A percentile compares a stretch with the other conserved stretches of the same genome.
These are phyloP conservation scores for Latrodectus elegans DNA, from an alignment of 2,888 invertebrate species.

Conservation along the genomic window DNA sequence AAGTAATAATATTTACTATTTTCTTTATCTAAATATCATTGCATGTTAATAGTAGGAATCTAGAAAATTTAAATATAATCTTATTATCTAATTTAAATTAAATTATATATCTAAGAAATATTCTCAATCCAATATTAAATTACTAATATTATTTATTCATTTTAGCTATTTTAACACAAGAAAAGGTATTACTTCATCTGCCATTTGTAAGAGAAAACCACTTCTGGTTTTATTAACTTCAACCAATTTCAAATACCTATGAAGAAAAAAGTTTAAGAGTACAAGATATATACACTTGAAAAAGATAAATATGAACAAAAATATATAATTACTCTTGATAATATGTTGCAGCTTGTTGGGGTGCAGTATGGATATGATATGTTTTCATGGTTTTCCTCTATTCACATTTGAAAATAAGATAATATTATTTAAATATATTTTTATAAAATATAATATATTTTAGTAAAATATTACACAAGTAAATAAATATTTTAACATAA, in stretches of 20 bases:
- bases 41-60: too few relatives aligned
- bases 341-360: constrained; percentile 15
- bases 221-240: neutral
- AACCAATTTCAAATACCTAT: neutral
- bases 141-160: neutral
- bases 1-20: too few relatives aligned
- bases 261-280: neutral
- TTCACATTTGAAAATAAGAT: neutral
- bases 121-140: neutral
- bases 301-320: neutral
- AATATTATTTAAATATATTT: too few relatives aligned
- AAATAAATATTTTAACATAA: neutral
- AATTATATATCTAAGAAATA: too few relatives aligned
- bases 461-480: neutral
- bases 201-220: neutral
- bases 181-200: neutral
- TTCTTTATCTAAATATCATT: too few relatives aligned
- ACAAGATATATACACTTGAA: neutral
- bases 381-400: constrained; percentile 40
- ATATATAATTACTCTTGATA: constrained; percentile 25
- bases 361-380: constrained; percentile 24
- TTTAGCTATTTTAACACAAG: neutral
- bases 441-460: neutral
- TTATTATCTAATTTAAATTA: too few relatives aligned
- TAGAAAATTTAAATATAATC: too few relatives aligned